phyloP scores from a whole-genome alignment of 1,140 invertebrate genomes.

The Caenorhabditis brenneri region DNA sequence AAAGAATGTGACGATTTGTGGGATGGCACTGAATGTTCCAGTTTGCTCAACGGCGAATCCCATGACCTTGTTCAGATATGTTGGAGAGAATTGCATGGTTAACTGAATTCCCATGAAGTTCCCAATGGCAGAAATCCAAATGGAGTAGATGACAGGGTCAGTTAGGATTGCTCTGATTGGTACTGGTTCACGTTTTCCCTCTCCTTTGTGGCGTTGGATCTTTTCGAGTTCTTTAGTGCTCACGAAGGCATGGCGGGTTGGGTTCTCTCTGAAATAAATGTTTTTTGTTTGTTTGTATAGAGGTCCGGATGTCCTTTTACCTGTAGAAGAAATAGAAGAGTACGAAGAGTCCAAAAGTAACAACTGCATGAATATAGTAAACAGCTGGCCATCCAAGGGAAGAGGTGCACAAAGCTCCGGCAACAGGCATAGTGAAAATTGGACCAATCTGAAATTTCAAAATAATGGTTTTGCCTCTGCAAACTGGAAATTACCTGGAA shows the following conservation, averaged over 20 bases:
- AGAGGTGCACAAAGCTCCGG: conserved; percentile 49
- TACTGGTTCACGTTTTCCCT: conserved; percentile 10
- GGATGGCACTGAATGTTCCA: conserved; percentile 43
- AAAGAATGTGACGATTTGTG: conserved; percentile 49
- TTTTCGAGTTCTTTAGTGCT: conserved; percentile 44
- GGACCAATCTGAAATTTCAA: conserved; percentile 49
- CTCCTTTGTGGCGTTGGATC: conserved; percentile 45
- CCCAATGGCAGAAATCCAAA: conserved; percentile 48
- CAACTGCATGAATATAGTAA: conserved; percentile 47
- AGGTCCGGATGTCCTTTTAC: too few species aligned
- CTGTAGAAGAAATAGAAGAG: conserved; percentile 45
- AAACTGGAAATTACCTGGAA: conserved; percentile 36
- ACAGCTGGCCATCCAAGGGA: conserved; percentile 46
- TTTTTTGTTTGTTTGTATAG: neutral
- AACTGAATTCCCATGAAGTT: conserved; percentile 48
- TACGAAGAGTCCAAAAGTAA: conserved; percentile 15
- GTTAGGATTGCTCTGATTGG: conserved; percentile 48
- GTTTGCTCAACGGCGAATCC: conserved; percentile 50
- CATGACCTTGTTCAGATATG: conserved; percentile 55
- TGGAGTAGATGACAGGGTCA: conserved; percentile 16
- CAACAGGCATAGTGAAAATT: conserved; percentile 53
- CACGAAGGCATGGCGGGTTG: conserved; percentile 13
- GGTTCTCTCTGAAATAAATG: conserved; percentile 40
- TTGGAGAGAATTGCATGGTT: conserved; percentile 52
- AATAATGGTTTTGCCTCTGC: neutral